A percentile compares a stretch with the other conserved stretches of the same genome.
Evolutionary conservation across 1,140 invertebrate species (phyloP).

Genomic region (Zaprionus gabonicus): DNA sequence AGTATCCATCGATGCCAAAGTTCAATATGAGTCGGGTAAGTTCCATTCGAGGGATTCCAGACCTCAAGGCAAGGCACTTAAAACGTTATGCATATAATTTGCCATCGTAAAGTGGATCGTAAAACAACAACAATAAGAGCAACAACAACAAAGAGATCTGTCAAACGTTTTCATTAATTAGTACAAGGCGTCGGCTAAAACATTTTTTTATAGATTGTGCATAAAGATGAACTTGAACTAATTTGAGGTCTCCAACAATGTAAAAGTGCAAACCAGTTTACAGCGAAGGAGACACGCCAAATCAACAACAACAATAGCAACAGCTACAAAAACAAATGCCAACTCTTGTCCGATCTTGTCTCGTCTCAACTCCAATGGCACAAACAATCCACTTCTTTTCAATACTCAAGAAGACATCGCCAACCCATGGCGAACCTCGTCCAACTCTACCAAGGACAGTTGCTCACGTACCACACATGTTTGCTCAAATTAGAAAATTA

Average conservation of each 20-base stretch:
- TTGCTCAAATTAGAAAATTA: conserved; percentile 57
- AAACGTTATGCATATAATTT: conserved; percentile 34
- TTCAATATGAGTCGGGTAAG: conserved; percentile 87
- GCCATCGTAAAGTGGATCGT: conserved; percentile 10
- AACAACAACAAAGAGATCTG: conserved; percentile 31
- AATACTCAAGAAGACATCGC: conserved; percentile 52
- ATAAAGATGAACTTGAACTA: conserved; percentile 78
- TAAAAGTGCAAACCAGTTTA: conserved; percentile 77
- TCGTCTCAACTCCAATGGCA: conserved; percentile 47
- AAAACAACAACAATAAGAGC: conserved; percentile 5
- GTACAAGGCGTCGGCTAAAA: conserved; percentile 57
- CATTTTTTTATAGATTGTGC: conserved; percentile 63
- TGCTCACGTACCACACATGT: background rate
- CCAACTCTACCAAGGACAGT: conserved; percentile 63
- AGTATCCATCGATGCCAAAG: conserved; percentile 86
- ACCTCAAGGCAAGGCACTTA: conserved; percentile 8
- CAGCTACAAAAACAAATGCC: conserved; percentile 3
- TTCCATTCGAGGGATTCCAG: conserved; percentile 30
- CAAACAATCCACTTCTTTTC: conserved; percentile 63
- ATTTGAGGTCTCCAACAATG: conserved; percentile 64
- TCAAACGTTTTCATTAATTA: conserved; percentile 65
- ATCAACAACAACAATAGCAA: conserved; percentile 5
- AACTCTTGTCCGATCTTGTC: conserved; percentile 2
- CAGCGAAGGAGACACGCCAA: conserved; percentile 49
- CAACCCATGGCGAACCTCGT: conserved; percentile 30